Conservation (phyloP, 2,113 vertebrate species). For the Cyprinodon variegatus region DNA sequence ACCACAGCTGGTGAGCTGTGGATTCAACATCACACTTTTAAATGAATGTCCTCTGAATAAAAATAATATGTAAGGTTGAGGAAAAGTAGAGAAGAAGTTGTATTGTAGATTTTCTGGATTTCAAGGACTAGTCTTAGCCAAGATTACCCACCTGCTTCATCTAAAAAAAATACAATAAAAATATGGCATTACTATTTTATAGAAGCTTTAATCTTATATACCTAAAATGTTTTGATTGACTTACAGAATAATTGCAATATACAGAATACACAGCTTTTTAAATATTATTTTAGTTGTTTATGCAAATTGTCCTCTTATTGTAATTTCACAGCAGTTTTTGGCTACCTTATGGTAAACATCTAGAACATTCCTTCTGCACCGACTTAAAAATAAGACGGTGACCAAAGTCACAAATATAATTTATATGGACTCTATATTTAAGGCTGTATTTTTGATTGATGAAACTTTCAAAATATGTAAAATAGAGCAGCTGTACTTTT, state of each 20-base stretch:
- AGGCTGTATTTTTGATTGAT: too few species aligned
- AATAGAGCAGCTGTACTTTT: too few species aligned
- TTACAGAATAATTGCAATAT: background rate
- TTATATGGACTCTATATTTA: too few species aligned
- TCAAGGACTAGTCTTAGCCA: background rate
- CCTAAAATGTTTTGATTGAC: background rate
- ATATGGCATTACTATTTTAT: background rate
- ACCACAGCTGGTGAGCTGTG: slow-evolving; percentile 16
- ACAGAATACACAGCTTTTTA: too few species aligned
- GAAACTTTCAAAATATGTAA: too few species aligned
- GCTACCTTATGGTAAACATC: too few species aligned
- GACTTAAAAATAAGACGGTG: too few species aligned
- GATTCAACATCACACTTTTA: background rate
- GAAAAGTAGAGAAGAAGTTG: background rate
- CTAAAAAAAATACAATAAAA: background rate
- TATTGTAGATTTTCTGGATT: background rate
- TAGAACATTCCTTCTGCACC: too few species aligned
- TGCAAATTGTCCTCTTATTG: too few species aligned
- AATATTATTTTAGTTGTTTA: too few species aligned
- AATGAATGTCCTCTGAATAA: background rate
- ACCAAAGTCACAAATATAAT: too few species aligned
- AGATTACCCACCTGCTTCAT: background rate
- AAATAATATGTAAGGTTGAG: background rate
- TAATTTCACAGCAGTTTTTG: too few species aligned
- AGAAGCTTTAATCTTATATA: background rate